phyloP scores from a whole-genome alignment of 2,888 invertebrate genomes.

The Aporophyla lueneburgensis region DNA sequence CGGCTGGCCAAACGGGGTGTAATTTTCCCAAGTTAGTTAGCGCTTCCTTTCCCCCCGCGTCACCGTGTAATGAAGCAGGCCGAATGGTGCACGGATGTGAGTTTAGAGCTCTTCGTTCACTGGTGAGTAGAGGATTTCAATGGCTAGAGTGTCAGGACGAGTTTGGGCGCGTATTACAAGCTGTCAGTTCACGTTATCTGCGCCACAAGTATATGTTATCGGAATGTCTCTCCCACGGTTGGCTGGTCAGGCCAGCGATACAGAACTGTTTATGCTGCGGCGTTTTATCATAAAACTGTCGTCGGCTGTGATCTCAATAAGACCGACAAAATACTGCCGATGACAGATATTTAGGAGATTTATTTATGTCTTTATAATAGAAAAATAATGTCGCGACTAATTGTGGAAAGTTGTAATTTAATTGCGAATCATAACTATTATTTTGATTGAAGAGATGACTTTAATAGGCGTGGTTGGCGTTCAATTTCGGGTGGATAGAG shows the following conservation, averaged over 20 bases:
- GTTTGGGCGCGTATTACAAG: conserved; percentile 84
- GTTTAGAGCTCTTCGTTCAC: conserved; percentile 73
- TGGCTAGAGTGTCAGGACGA: conserved; percentile 83
- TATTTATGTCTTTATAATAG: conserved; percentile 52
- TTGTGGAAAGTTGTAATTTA: conserved; percentile 30
- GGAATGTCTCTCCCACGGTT: conserved; percentile 82
- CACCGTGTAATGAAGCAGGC: conserved; percentile 52
- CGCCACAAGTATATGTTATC: conserved; percentile 79
- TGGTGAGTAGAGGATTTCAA: conserved; percentile 81
- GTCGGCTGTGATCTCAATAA: conserved; percentile 60
- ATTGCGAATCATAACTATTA: conserved; percentile 39
- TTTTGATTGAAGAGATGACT: conserved; percentile 18
- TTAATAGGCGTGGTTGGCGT: conserved; percentile 21
- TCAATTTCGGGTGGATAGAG: conserved; percentile 18
- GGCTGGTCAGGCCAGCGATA: conserved; percentile 63
- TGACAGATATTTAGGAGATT: conserved; percentile 58
- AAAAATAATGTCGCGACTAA: conserved; percentile 26
- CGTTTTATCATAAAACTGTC: conserved; percentile 67
- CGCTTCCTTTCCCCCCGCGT: conserved; percentile 72
- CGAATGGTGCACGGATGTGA: conserved; percentile 66
- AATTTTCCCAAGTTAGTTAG: conserved; percentile 83
- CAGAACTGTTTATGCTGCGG: conserved; percentile 61
- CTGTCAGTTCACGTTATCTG: conserved; percentile 86
- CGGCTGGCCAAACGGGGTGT: conserved; percentile 80
- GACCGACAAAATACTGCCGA: conserved; percentile 52